Base-by-base conservation (phyloP, 2,113 vertebrate species). In the Ciconia maguari region DNA sequence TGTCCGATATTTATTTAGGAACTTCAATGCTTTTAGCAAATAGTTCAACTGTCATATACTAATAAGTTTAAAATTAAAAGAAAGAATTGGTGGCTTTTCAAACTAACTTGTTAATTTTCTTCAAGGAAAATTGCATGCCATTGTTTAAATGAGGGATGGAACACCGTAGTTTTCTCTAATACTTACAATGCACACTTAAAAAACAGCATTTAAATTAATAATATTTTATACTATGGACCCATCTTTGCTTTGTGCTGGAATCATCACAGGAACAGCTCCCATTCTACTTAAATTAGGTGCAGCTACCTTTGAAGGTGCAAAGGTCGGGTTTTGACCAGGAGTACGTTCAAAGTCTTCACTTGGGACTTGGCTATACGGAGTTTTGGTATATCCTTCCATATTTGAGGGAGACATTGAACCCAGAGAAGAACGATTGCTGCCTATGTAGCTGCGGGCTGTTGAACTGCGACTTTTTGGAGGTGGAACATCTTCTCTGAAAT, bases 321-420 rank as follows among this genome's bases (percentile, higher is more conserved):
- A 98, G 83, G 97, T 93, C 5, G 99, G 98, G 26, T 83, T 98
- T 78, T 98, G 99, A 97, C 98, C 98, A 27, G 99, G 97, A 41
- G 98, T 87, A 25, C 97, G 98, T 26, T 99, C 99, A 46, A 96
- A 99, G 89, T 99, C 99, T 94, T 99, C 99, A 1, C 98, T 98
- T 34, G 99, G 99, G 36, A 99, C 98, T 96, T 99, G 99, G 97
- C 99, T 99, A 42, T 99, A 99, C 42, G 99, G 99, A 74, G 98
- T 93, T 98, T 99, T 99, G 92, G 98, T 95, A 89, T 99, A 99
- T 25, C 99, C 99, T 57, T 99, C 99, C 97, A 99, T 99, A 97
- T 99, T 99, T 89, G 99, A 99, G 22, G 99, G 99, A 17, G 99
- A 99, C 99, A 99, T 99, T 75, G 99, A 99, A 92, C 99, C 99